Evolutionary conservation across 2,797 vertebrate species (phyloP).

Genomic region (Champsocephalus gunnari): DNA sequence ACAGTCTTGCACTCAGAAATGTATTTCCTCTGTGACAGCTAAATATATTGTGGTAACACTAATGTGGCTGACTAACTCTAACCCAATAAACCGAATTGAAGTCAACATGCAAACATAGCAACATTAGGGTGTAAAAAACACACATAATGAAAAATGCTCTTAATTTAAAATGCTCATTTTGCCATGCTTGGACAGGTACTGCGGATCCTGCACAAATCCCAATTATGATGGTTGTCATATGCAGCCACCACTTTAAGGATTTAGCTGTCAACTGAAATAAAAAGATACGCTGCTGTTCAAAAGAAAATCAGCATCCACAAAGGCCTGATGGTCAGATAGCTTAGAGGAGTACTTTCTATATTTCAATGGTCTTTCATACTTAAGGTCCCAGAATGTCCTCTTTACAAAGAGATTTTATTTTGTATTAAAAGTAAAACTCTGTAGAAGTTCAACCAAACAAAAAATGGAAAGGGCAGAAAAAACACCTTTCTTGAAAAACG

Average conservation of each 20-base stretch:
- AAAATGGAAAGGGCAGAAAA: too few relatives aligned
- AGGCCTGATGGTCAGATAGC: background rate
- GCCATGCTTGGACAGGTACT: background rate
- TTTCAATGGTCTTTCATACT: background rate
- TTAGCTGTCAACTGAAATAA: background rate
- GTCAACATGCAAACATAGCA: background rate
- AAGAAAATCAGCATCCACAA: too few relatives aligned
- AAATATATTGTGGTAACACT: background rate
- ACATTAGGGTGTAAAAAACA: background rate
- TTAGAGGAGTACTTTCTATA: background rate
- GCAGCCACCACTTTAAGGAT: background rate
- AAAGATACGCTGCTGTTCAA: too few relatives aligned
- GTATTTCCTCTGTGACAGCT: background rate
- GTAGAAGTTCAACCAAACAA: too few relatives aligned
- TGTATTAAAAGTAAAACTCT: too few relatives aligned
- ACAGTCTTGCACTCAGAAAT: conserved; percentile 2
- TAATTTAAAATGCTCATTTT: conserved; percentile 1
- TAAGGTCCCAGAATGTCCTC: background rate
- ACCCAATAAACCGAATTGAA: background rate
- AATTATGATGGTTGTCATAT: background rate
- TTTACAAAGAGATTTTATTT: too few relatives aligned
- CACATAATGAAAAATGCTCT: conserved; percentile 7
- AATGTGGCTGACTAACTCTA: background rate
- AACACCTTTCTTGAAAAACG: too few relatives aligned
- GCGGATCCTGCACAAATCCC: too few relatives aligned